Conservation (phyloP, 1,140 invertebrate species). For the Neoseiulus cucumeris region DNA sequence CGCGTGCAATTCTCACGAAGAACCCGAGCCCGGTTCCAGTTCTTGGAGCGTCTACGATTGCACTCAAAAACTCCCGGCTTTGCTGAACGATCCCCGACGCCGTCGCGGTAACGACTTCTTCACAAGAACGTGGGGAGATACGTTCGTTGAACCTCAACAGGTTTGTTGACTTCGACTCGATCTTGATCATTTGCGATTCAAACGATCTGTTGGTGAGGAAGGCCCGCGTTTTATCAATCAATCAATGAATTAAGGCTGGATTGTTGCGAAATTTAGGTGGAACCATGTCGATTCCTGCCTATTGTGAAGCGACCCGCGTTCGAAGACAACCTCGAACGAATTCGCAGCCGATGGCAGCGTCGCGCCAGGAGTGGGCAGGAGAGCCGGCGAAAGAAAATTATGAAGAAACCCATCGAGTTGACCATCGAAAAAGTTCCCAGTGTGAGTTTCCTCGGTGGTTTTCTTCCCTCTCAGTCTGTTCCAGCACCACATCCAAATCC, state of each 20-base stretch:
- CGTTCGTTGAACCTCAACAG: constrained; percentile 48
- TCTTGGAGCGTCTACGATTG: constrained; percentile 38
- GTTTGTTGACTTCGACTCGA: neutral
- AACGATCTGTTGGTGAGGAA: no score
- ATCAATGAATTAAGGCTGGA: no score
- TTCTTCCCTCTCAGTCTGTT: no score
- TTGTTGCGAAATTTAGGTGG: neutral
- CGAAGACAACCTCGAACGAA: constrained; percentile 9
- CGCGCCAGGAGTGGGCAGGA: constrained; percentile 31
- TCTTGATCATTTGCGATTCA: neutral
- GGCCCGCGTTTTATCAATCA: no score
- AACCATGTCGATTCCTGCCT: neutral
- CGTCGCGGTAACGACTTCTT: constrained; percentile 62
- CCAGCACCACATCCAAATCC: no score
- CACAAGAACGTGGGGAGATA: constrained; percentile 91
- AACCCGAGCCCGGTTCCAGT: constrained; percentile 23
- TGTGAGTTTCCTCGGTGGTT: neutral
- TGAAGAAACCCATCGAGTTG: constrained; percentile 1
- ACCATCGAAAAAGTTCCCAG: constrained; percentile 8
- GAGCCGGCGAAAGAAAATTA: neutral
- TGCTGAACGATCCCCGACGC: constrained; percentile 80
- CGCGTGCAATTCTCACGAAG: neutral
- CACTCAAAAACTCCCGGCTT: constrained; percentile 81
- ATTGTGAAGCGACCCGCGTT: neutral
- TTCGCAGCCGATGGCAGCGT: neutral